phyloP scores from a whole-genome alignment of 2,797 vertebrate species.

The Phoeniculus purpureus region DNA sequence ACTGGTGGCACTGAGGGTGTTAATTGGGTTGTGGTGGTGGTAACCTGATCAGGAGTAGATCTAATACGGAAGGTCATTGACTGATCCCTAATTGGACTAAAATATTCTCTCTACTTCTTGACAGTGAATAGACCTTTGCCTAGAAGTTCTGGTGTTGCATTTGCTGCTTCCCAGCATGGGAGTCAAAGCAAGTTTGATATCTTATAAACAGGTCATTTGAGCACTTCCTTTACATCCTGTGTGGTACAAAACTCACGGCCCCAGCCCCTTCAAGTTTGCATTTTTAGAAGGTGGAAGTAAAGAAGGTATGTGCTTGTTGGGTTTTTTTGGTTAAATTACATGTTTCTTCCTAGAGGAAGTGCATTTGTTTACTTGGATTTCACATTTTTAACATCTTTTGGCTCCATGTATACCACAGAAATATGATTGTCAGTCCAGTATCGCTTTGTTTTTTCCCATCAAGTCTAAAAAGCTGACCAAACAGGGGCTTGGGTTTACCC shows the following conservation, averaged over 20 bases:
- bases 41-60: neutral
- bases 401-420: neutral
- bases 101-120: neutral
- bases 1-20: neutral
- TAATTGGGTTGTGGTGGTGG: neutral
- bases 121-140: neutral
- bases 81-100: neutral
- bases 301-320: neutral
- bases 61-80: neutral
- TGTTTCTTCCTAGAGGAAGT: neutral
- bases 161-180: accelerated
- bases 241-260: neutral
- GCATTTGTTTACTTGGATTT: neutral
- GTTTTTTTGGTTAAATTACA: neutral
- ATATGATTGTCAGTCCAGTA: neutral
- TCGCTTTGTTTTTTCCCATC: neutral
- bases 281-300: neutral
- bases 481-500: neutral
- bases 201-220: neutral
- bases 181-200: neutral
- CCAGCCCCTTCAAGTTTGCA: neutral
- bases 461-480: neutral
- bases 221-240: neutral
- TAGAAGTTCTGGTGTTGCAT: neutral
- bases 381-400: neutral